Percentiles rank a stretch among this genome's conserved stretches.
Evolutionary conservation across 2,113 vertebrate genomes (phyloP).

Genomic region (Xiphias gladius): DNA sequence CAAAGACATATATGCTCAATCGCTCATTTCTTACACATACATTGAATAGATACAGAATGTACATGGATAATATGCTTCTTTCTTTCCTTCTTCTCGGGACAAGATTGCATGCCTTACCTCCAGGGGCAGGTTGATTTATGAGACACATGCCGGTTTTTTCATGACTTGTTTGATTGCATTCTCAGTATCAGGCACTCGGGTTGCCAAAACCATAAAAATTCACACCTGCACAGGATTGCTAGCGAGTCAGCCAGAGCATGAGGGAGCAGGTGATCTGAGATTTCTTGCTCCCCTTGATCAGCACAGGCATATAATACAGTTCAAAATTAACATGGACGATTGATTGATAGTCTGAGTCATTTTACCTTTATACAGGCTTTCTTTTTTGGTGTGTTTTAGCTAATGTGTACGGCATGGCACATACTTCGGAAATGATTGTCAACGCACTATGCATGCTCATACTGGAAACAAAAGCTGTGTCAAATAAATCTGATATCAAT

Average conservation of each 20-base stretch:
- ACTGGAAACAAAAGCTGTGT: not conserved
- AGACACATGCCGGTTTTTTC: slow-evolving; percentile 80
- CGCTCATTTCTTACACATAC: slow-evolving; percentile 54
- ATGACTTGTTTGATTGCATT: slow-evolving; percentile 85
- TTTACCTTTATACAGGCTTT: slow-evolving; percentile 21
- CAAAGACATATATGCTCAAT: slow-evolving; percentile 59
- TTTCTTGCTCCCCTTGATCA: slow-evolving; percentile 63
- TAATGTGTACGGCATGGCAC: slow-evolving; percentile 9
- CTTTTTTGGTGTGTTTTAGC: slow-evolving; percentile 5
- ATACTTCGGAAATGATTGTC: slow-evolving; percentile 30
- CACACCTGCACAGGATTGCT: slow-evolving; percentile 77
- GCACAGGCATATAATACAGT: slow-evolving; percentile 12
- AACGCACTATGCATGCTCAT: not conserved
- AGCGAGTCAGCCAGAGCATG: slow-evolving; percentile 48
- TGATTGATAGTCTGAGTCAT: slow-evolving; percentile 57
- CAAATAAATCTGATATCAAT: not conserved
- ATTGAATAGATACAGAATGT: slow-evolving; percentile 49
- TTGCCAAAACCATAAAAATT: slow-evolving; percentile 79
- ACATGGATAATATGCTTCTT: slow-evolving; percentile 58
- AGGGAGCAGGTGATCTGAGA: slow-evolving; percentile 70
- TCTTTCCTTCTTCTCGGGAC: slow-evolving; percentile 49
- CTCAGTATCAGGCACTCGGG: slow-evolving; percentile 66
- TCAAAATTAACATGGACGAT: slow-evolving; percentile 28
- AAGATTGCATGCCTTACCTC: slow-evolving; percentile 66
- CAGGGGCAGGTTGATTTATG: slow-evolving; percentile 78